Base-by-base conservation (phyloP, 2,888 invertebrate species). In the Catocala sponsa region DNA sequence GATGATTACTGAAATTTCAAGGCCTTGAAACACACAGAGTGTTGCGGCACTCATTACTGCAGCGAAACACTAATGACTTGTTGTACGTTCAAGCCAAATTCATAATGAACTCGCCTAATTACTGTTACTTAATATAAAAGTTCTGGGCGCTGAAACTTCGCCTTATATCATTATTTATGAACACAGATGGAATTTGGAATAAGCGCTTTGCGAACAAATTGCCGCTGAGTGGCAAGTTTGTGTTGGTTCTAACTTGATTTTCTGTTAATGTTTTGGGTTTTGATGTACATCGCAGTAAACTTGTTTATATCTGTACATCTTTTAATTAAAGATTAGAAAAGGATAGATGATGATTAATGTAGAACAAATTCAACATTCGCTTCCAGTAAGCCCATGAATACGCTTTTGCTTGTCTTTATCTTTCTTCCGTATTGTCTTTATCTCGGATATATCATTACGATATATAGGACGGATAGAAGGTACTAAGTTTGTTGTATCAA, bases 51-150 rank as follows among this genome's bases (percentile, higher is more conserved):
- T 49, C 54, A 15, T 12, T 10, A 55, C 38, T 47, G 15, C 13
- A 15, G 15, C 55, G 46, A 48, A 55, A 47, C 47, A 38, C 59
- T 51, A 56, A 63, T 62, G 53, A 48, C 49, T 56, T 44, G 47
- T 52, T 59, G 15, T 52, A 25, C 55, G 49, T 49, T 58, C 25
- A 59, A 53, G 49, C 59, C 55, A 52, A 60, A 60, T 60, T 57
- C 48, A 54, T 67, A 63, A 67, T 63, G 51, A 67, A 63, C 60
- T 55, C 38, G 11, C 41, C 44, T 72, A 72, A 72, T 75, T 72
- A 62, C 57, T 59, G 42, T 52, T 56, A 59, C 51, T 65, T 54
- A 53, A 50, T 62, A 57, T 48, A 56, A 52, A 67, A 74, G 53
- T 65, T 69, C 61, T 25, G n/a, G 52, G 41, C 11, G 35, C 11